Conservation (phyloP, 1,140 invertebrate species). For the Idris sp. region DNA sequence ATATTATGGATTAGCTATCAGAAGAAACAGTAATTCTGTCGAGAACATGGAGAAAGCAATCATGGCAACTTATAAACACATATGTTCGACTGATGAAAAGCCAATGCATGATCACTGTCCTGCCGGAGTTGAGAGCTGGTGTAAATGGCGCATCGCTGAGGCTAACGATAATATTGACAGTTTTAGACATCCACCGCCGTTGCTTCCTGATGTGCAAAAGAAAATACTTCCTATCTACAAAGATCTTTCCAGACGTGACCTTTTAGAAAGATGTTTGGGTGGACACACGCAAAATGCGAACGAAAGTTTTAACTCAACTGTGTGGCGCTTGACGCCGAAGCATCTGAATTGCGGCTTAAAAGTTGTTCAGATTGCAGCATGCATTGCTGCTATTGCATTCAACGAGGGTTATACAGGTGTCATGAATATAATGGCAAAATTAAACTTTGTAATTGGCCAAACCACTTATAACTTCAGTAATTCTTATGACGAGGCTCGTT, state of each 20-base stretch:
- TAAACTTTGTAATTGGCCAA: slow-evolving; percentile 6
- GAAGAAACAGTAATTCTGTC: slow-evolving; percentile 28
- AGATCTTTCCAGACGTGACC: slow-evolving; percentile 26
- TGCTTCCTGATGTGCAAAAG: slow-evolving; percentile 24
- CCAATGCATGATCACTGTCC: slow-evolving; percentile 40
- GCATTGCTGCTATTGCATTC: slow-evolving; percentile 18
- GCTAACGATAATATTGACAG: too few relatives aligned
- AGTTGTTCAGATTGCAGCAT: slow-evolving; percentile 19
- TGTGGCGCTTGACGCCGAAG: slow-evolving; percentile 38
- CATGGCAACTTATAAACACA: slow-evolving; percentile 39
- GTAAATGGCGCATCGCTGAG: too few relatives aligned
- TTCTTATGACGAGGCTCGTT: neutral
- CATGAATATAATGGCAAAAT: neutral
- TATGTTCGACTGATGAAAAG: slow-evolving; percentile 15
- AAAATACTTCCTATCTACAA: slow-evolving; percentile 38
- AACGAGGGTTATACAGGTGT: slow-evolving; percentile 21
- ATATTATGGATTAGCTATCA: slow-evolving; percentile 39
- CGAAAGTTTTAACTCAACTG: slow-evolving; percentile 40
- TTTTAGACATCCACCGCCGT: too few relatives aligned
- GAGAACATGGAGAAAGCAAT: slow-evolving; percentile 49
- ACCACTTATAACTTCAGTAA: neutral
- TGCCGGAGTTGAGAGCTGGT: too few relatives aligned
- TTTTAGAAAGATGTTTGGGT: slow-evolving; percentile 32
- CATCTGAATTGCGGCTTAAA: slow-evolving; percentile 18
- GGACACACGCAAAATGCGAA: slow-evolving; percentile 63